Conservation (phyloP, 2,113 vertebrate species). For the Erythrocebus patas region DNA sequence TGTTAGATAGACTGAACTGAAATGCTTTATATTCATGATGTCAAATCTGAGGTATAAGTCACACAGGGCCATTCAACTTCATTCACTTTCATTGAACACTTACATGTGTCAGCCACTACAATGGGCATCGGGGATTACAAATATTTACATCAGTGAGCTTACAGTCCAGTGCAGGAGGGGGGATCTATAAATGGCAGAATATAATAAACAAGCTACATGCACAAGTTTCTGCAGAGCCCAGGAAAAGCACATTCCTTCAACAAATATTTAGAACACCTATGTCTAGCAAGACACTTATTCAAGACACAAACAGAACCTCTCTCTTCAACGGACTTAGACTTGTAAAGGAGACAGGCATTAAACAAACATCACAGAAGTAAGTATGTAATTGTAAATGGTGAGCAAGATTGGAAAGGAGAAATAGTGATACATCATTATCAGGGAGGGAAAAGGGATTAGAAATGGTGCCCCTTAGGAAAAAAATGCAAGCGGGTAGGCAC, state of each 20-base stretch:
- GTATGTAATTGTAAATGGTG: not conserved
- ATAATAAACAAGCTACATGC: not conserved
- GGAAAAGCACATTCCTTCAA: not conserved
- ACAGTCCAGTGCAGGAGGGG: not conserved
- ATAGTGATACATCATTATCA: not conserved
- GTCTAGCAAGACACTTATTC: not conserved
- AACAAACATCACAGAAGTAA: not conserved
- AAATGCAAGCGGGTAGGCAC: not conserved
- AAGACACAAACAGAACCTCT: not conserved
- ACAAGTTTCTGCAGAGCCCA: not conserved
- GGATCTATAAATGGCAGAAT: not conserved
- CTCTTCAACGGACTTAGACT: not conserved
- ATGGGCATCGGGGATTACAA: not conserved
- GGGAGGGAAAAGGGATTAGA: not conserved
- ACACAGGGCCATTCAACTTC: not conserved
- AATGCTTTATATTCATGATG: not conserved
- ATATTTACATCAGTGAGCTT: not conserved
- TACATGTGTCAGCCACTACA: not conserved
- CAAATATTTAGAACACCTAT: not conserved
- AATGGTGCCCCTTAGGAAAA: not conserved
- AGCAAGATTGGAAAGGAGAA: not conserved
- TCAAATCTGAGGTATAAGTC: not conserved
- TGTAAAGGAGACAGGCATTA: not conserved
- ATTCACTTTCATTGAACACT: slow-evolving; percentile 29
- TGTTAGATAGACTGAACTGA: not conserved